Evolutionary conservation across 2,113 vertebrate genomes (phyloP).

Genomic region (Sylvietta virens): DNA sequence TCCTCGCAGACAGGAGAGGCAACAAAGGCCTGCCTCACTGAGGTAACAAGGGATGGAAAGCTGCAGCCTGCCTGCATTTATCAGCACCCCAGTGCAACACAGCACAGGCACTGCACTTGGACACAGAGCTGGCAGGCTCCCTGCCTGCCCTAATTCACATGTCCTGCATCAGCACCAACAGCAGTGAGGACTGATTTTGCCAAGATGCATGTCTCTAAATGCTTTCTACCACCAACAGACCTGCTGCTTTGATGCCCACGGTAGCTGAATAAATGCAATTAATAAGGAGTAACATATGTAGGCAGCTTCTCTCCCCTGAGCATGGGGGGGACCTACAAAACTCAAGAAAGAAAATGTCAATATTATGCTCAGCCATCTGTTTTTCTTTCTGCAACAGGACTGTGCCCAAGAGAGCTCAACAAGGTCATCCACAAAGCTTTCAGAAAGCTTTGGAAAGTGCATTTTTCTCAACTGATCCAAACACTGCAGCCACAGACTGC

Average conservation of each 20-base stretch:
- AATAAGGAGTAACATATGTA: background rate
- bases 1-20: background rate
- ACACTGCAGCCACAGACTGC: background rate
- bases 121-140: background rate
- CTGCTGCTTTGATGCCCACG: background rate
- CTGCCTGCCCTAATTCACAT: fast-evolving
- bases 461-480: background rate
- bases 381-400: background rate
- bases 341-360: background rate
- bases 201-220: background rate
- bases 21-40: background rate
- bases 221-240: background rate
- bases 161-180: background rate
- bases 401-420: background rate
- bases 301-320: background rate
- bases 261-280: background rate
- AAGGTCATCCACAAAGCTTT: background rate
- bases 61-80: background rate
- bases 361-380: background rate
- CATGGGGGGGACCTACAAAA: background rate
- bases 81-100: background rate
- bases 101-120: fast-evolving
- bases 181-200: background rate
- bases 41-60: background rate
- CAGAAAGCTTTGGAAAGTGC: background rate